Evolutionary conservation across 2,797 vertebrate genomes (phyloP), one percentile per base, ranked within the genome.

Genomic region (Anabas testudineus): DNA sequence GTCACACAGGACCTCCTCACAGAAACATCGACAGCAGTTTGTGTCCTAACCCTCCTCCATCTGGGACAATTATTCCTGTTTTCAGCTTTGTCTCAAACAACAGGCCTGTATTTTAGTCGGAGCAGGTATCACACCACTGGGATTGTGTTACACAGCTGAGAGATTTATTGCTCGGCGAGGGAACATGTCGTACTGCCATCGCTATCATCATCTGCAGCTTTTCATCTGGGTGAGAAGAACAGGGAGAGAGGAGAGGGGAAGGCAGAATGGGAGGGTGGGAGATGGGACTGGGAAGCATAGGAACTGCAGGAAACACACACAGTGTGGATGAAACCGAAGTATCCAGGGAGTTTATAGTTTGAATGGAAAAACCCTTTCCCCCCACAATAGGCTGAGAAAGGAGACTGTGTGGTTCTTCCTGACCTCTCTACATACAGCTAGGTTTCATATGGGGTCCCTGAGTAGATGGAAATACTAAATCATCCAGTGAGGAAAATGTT

Each of bases 141-240:
- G 52, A 69, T 84, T 54, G 68, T 76, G 78, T 84, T 81, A 78
- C 78, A 81, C 75, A 64, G 72, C 78, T 73, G 78, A 78, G 71
- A 78, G 70, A 69, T 69, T 78, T 69, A 78, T 37, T 66, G 71
- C 78, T 78, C 65, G 2, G 60, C 34, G 54, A 76, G 68, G 78
- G 74, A 76, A 81, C 54, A 57, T 61, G 82, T 76, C 43, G 60
- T 56, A 15, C 78, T 14, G 70, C 69, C 58, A 19, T 54, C 43
- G 12, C 55, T 36, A 46, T 37, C 46, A 30, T 56, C 16, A 37
- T 62, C 65, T 70, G 60, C 65, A 54, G 49, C 67, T 60, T 70
- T 43, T 62, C 47, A 58, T 74, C 74, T 55, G 63, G 62, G 67
- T 74, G 77, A 71, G 71, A 62, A 39, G 48, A 37, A n/a, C 5